These are phyloP conservation scores for Acanthosepion pharaonis DNA, from an alignment of 2,888 invertebrate species.

Conservation along the genomic window DNA sequence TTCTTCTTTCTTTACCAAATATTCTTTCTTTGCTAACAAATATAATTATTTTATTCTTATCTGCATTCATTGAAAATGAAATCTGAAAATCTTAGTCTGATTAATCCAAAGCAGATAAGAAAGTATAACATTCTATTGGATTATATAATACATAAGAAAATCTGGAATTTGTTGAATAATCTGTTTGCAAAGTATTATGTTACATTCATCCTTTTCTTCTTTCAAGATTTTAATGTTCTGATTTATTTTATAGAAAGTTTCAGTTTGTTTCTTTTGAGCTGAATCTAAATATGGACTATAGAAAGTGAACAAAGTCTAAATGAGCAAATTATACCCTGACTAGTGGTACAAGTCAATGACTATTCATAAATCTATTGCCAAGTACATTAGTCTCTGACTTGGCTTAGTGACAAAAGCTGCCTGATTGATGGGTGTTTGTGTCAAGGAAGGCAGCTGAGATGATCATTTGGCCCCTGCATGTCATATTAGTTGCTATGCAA, in stretches of 20 bases:
- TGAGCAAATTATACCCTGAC: background rate
- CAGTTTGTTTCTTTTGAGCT: background rate
- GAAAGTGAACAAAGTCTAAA: background rate
- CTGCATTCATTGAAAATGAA: background rate
- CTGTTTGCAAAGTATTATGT: background rate
- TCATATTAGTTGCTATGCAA: background rate
- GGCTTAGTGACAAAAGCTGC: background rate
- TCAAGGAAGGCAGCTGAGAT: background rate
- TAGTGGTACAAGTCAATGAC: background rate
- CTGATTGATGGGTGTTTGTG: background rate
- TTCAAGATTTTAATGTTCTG: too few relatives aligned
- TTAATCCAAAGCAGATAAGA: background rate
- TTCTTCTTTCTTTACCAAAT: background rate
- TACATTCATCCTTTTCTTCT: too few relatives aligned
- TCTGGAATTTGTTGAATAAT: background rate
- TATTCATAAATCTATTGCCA: background rate
- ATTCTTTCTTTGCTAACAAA: background rate
- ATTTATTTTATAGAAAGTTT: background rate
- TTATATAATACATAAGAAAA: background rate
- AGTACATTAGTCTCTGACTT: background rate
- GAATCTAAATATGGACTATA: background rate
- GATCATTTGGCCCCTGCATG: background rate
- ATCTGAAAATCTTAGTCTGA: too few relatives aligned
- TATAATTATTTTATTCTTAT: background rate
- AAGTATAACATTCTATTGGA: background rate